Evolutionary conservation across 2,797 vertebrate species (phyloP).

Genomic region (Synaphobranchus kaupii): DNA sequence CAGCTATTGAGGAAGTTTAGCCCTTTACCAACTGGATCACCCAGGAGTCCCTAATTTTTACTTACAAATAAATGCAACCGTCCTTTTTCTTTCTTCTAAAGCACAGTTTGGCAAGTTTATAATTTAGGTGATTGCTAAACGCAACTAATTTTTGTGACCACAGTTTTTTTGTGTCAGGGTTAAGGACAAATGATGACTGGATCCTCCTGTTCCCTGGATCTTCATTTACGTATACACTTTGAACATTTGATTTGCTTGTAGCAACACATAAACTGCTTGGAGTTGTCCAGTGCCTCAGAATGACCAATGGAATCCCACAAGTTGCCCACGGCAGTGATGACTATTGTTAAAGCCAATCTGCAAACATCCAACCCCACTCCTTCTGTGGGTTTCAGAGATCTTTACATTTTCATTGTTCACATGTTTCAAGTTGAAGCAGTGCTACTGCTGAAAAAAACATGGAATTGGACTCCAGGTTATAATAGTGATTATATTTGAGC

Average conservation of each 20-base stretch:
- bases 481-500: background rate
- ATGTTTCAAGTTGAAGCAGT: background rate
- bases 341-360: background rate
- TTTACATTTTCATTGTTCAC: background rate
- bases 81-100: too few relatives aligned
- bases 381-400: background rate
- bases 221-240: background rate
- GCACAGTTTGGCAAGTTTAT: background rate
- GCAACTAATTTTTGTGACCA: too few relatives aligned
- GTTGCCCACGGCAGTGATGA: background rate
- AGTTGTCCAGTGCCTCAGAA: background rate
- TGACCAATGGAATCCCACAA: background rate
- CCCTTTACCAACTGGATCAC: background rate
- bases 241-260: background rate
- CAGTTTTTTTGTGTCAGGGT: background rate
- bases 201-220: background rate
- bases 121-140: background rate
- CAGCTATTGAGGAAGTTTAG: background rate
- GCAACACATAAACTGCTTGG: background rate
- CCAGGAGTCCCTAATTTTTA: background rate
- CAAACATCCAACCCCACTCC: background rate
- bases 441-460: background rate
- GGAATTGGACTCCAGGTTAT: background rate
- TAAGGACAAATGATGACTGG: background rate
- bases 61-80: too few relatives aligned